These are phyloP conservation scores for Harmothoe impar DNA, from an alignment of 2,888 invertebrate species.

Conservation along the genomic window DNA sequence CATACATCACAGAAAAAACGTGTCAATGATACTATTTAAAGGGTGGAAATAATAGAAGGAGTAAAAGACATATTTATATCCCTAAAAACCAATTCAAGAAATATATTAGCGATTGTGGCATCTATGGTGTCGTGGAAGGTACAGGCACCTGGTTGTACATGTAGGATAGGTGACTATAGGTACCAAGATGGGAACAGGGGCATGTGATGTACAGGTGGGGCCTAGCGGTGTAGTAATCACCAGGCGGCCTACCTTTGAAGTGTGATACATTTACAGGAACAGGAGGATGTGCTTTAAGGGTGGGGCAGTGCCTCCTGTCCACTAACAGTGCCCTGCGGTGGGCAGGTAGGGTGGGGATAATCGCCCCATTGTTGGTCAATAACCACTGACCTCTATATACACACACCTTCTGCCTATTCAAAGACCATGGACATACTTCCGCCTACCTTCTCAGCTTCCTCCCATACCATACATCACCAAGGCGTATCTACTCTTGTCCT, in stretches of 20 bases:
- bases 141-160: no score
- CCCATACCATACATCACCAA: background rate
- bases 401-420: background rate
- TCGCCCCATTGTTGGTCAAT: conserved; percentile 16
- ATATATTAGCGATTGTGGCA: no score
- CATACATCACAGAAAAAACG: no score
- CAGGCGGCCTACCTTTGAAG: conserved; percentile 45
- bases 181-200: no score
- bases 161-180: no score
- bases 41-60: no score
- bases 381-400: background rate
- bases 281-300: background rate
- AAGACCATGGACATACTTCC: background rate
- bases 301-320: background rate
- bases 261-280: conserved; percentile 38
- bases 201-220: conserved; percentile 1
- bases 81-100: no score
- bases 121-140: no score
- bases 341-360: background rate
- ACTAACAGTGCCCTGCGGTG: background rate
- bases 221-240: background rate
- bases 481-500: no score
- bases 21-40: no score
- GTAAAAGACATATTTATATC: no score
- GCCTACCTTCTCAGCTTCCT: conserved; percentile 3